Base-by-base conservation (phyloP, 2,888 invertebrate species). In the Anarsia innoxiella region DNA sequence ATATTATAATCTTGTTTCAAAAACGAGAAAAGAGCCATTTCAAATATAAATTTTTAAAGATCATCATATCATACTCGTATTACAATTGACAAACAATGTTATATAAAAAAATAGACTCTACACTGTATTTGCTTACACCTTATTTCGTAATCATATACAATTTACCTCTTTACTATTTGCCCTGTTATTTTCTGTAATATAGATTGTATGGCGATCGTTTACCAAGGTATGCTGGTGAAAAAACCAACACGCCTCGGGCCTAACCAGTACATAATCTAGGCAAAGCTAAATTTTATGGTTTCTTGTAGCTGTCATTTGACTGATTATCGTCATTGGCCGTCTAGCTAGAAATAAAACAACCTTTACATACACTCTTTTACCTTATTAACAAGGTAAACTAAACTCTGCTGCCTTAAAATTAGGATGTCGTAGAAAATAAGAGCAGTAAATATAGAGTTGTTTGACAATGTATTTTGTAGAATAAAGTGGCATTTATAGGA, bases 291-390 rank as follows among this genome's bases (percentile, higher is more conserved):
- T 47, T 53, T 54, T 54, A 54, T 55, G 44, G 56, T 44, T 52
- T 52, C 55, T 49, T 51, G 55, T 47, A 51, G 46, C 50, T 59
- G 56, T 59, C 59, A 59, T 59, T 59, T 55, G 49, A 51, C 49
- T 56, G 61, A 62, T 62, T 62, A 62, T 58, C 55, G 47, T 53
- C 53, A 57, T 57, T 45, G 41, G 25, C 41, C 31, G 25, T 14
- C 32, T 15, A 23, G 36, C 46, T 41, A 45, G 45, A 42, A 49
- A 48, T 48, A 42, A 49, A 42, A 46, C 37, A 30, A 39, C 30
- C 37, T 23, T 28, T 39, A 37, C 27, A 40, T 31, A 28, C 15
- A 27, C 19, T 23, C 23, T 16, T 33, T 15, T 3, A 27, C n/a
- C 3, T 29, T n/a, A 19, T 19, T 8, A 19, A 3, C 19, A 19